Evolutionary conservation across 2,113 vertebrate genomes (phyloP), one percentile per base, ranked within the genome.

Genomic region (Cygnus buccinator): DNA sequence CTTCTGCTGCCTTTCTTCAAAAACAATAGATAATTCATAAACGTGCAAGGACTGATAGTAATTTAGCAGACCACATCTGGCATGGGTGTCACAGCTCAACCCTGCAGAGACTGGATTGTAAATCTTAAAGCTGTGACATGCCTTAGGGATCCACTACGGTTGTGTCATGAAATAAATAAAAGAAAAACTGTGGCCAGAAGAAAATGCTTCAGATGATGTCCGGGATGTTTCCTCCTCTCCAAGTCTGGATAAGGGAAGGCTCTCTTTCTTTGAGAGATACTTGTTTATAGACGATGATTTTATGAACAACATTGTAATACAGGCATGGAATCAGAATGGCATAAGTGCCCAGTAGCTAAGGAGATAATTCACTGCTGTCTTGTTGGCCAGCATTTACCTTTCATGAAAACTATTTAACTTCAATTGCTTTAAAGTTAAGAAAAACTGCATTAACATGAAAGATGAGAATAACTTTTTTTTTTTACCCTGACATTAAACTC

Each of bases 371-470:
- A 55, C n/a, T 23, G 16, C 26, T 41, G 37, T 65, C 37, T 41
- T 41, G 26, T 41, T 13, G 71, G 31, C 37, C 29, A 92, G 57
- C 65, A 71, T 88, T 79, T 87, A n/a, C 33, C 73, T 73, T 92
- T 87, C 73, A 28, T 59, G 73, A 62, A 81, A 80, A 74, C 50
- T 15, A 46, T 88, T 21, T 61, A 90, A 86, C 31, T 82, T 95
- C 46, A 31, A 29, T 76, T 76, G 13, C 82, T 87, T 81, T 90
- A 92, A 91, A 78, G 71, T 70, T 39, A 59, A 91, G 89, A 92
- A 57, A 96, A 93, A 92, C 87, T 87, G 43, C 58, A 90, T 88
- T 81, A 79, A 70, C 79, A 91, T 77, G 72, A 97, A 94, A 92
- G 74, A 94, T 84, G 75, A 85, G 35, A 54, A 21, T 82, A n/a